These are phyloP conservation scores for Saimiri boliviensis DNA, from an alignment of 2,113 vertebrate genomes.

Conservation along the genomic window DNA sequence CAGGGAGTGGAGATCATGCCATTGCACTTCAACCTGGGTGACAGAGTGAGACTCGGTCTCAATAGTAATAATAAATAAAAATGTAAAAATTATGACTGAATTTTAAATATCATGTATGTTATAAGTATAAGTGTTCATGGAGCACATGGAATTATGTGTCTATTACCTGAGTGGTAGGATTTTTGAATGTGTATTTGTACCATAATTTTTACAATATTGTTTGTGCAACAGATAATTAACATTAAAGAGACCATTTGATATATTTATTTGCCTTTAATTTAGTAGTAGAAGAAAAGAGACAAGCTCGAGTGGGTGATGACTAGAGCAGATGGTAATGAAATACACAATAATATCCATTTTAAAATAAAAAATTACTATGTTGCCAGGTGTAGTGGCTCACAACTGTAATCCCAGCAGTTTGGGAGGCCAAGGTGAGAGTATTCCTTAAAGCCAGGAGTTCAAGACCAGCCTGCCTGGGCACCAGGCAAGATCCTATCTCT, in stretches of 20 bases:
- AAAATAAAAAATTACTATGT: background rate
- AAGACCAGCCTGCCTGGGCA: too few species aligned
- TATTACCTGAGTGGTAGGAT: background rate
- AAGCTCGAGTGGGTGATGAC: background rate
- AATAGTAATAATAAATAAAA: too few species aligned
- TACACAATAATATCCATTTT: background rate
- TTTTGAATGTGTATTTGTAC: conserved; percentile 12
- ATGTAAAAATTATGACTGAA: background rate
- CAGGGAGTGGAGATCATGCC: too few species aligned
- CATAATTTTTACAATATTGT: background rate
- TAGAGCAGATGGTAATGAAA: background rate
- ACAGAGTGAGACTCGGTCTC: too few species aligned
- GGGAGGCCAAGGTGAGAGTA: too few species aligned
- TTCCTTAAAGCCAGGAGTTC: too few species aligned
- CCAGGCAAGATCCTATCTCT: too few species aligned
- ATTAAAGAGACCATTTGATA: background rate
- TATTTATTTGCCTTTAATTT: background rate
- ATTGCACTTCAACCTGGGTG: too few species aligned
- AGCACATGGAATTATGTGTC: background rate
- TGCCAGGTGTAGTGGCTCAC: too few species aligned
- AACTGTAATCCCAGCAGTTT: too few species aligned
- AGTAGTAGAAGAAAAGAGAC: background rate
- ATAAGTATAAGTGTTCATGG: background rate
- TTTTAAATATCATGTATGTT: background rate
- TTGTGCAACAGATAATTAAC: background rate